Evolutionary conservation across 1,140 invertebrate species (phyloP), one percentile per base, ranked within the genome.

Genomic region (Bombus affinis): DNA sequence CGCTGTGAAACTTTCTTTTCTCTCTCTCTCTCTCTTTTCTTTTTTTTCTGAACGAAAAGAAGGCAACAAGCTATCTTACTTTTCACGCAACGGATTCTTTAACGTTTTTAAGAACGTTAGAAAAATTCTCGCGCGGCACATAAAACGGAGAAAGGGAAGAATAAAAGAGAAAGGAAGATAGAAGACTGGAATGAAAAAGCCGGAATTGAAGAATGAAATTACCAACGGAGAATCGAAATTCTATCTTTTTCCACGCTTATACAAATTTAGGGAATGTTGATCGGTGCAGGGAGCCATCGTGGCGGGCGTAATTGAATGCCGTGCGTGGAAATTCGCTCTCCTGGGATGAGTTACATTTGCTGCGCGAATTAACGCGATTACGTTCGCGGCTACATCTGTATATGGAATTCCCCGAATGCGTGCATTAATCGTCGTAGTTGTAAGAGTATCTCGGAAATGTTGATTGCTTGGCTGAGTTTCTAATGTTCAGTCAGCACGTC

Each of bases 401-500:
- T 87, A 87, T 84, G 89, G 77, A 90, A 85, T 90, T 89, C 73
- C 72, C 65, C 81, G 78, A 80, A 87, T 81, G 81, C 81, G 85
- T 75, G 88, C 82, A 83, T 88, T 89, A 88, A 88, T 91, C 87
- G 86, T 79, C 83, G 86, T 86, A 88, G 89, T 90, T 90, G 76
- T 88, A 90, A 89, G 88, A 90, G 86, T 88, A 90, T 90, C 88
- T 53, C 83, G 83, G 86, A 90, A 90, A 90, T 90, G 89, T 90
- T 90, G 88, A 90, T 90, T 90, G 86, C 88, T 90, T 47, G 80
- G 81, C 72, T 78, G 85, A 90, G 83, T 90, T 90, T 86, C 86
- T 88, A 90, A 90, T 79, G 88, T 86, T 90, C 89, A 90, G 88
- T 85, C 86, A 70, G 86, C 88, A 88, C 82, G 89, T 89, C 79